Evolutionary conservation across 2,113 vertebrate species (phyloP).

Genomic region (Numida meleagris): DNA sequence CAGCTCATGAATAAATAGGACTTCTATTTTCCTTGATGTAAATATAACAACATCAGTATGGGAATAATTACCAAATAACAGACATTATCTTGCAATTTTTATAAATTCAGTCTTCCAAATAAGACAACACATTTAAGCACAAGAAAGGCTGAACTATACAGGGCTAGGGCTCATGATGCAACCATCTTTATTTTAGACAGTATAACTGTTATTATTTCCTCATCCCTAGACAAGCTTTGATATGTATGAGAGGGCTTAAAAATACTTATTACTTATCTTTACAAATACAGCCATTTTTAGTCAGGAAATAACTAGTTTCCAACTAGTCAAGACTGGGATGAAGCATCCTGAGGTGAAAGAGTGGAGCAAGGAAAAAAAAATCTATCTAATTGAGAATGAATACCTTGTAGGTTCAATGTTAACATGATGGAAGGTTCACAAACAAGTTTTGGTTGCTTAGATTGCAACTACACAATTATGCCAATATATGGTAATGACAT

Average conservation of each 20-base stretch:
- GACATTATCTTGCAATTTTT: neutral
- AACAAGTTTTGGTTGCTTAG: neutral
- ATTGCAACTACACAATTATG: neutral
- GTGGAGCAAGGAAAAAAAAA: neutral
- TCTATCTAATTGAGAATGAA: neutral
- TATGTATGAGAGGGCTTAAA: neutral
- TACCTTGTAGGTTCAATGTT: neutral
- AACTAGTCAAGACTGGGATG: neutral
- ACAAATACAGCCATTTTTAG: neutral
- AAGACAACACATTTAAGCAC: neutral
- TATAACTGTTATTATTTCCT: neutral
- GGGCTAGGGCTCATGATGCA: neutral
- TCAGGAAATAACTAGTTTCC: neutral
- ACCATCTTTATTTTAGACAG: neutral
- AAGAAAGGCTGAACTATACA: neutral
- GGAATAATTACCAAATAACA: conserved; percentile 37
- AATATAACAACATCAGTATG: conserved; percentile 22
- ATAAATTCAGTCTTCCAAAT: conserved; percentile 3
- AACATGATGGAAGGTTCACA: neutral
- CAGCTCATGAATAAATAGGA: conserved; percentile 3
- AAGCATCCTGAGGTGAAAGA: neutral
- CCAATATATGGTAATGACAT: neutral
- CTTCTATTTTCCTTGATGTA: conserved; percentile 10
- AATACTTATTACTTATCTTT: neutral
- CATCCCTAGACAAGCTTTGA: neutral